Conservation (phyloP, 2,113 vertebrate species). For the Cinclus cinclus region DNA sequence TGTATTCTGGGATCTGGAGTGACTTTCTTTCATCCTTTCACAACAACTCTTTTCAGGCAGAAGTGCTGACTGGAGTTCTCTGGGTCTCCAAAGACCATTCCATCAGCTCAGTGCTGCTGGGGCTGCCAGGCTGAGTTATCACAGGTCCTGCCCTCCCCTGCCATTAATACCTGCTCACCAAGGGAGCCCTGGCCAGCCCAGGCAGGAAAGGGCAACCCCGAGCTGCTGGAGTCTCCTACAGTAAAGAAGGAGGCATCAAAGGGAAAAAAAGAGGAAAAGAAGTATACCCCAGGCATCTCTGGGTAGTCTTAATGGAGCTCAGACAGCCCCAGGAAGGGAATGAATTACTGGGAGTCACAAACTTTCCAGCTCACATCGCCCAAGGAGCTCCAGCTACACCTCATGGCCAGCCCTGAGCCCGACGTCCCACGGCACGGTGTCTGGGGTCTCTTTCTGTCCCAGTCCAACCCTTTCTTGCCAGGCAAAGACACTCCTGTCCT, state of each 20-base stretch:
- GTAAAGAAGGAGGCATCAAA: background rate
- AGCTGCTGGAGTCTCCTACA: background rate
- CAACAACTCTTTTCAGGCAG: background rate
- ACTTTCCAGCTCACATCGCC: background rate
- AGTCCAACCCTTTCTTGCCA: background rate
- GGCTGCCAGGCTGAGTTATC: conserved; percentile 54
- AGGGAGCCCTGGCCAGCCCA: background rate
- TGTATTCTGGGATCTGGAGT: background rate
- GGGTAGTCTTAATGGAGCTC: background rate
- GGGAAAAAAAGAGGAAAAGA: background rate
- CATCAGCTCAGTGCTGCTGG: background rate
- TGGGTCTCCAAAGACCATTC: conserved; percentile 41
- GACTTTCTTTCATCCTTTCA: background rate
- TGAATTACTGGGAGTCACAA: background rate
- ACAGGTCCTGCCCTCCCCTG: conserved; percentile 28
- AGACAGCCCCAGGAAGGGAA: background rate
- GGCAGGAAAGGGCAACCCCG: background rate
- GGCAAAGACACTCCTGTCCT: background rate
- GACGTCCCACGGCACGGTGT: fast-evolving
- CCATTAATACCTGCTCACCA: background rate
- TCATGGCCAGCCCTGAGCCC: background rate
- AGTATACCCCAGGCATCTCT: background rate
- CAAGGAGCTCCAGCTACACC: background rate
- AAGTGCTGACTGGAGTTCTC: conserved; percentile 41
- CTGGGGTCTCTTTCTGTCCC: background rate